Base-by-base conservation (phyloP, 1,140 invertebrate genomes). In the Ceratina calcarata region DNA sequence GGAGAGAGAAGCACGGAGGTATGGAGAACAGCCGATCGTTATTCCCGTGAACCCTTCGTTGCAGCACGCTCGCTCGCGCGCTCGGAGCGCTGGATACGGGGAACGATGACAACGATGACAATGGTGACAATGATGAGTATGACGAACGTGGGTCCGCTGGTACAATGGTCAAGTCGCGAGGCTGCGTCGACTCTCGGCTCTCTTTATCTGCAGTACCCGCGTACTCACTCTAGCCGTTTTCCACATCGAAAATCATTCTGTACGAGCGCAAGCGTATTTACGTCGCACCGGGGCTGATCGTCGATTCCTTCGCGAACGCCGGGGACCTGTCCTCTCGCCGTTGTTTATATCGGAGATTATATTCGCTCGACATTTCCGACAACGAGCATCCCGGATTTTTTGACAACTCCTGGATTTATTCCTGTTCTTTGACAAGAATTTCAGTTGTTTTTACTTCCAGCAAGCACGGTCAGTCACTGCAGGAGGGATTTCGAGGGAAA, bases 61-160 rank as follows among this genome's bases (percentile, higher is more conserved):
- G 18, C 76, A 78, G 20, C 76, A 22, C 24, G 67, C 37, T 49
- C 37, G 55, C 68, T 73, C 62, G 62, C 60, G 37, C 75, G 27
- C 27, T 1, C 1, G 27, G 49, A 12, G 51, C 70, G 58, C 62
- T 60, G 82, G 60, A 53, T 74, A 78, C 57, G 62, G 72, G 65
- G 72, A 77, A 85, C 76, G 80, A 84, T 86, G 83, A 88, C 87
- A 88, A 87, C 70, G 71, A 81, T 80, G 78, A 88, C 86, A 86
- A 87, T 87, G 81, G 85, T 70, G 78, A 82, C 83, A 82, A 87
- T 80, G 81, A 85, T 75, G 86, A 87, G 72, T 84, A 81, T 88
- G 86, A 85, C 78, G 78, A 85, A 81, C 81, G 66, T 73, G 71
- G 73, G 80, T 70, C 58, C 76, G 78, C 45, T 32, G 53, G 64